Conservation (phyloP, 2,113 vertebrate genomes). For the Dissostichus mawsoni region DNA sequence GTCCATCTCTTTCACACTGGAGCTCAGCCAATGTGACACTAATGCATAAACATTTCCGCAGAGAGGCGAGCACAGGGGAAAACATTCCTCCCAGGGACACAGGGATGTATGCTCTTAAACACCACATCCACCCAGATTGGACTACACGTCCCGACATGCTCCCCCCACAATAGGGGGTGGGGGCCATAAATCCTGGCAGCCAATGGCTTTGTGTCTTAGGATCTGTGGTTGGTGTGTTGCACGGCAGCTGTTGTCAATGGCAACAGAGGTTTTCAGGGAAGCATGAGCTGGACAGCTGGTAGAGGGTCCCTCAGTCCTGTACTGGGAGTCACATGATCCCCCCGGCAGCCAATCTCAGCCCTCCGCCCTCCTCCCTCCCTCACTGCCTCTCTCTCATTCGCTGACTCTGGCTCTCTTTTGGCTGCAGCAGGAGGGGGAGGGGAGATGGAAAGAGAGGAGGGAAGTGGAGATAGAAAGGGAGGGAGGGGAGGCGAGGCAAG, state of each 20-base stretch:
- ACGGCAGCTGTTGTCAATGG: slow-evolving; percentile 81
- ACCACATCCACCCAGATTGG: slow-evolving; percentile 19
- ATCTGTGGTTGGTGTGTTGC: slow-evolving; percentile 65
- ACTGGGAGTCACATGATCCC: slow-evolving; percentile 65
- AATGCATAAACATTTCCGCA: slow-evolving; percentile 24
- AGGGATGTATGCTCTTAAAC: slow-evolving; percentile 34
- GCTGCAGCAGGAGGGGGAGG: slow-evolving; percentile 72
- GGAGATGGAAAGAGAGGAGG: slow-evolving; percentile 66
- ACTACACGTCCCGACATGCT: slow-evolving; percentile 81
- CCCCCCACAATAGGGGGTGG: slow-evolving; percentile 47
- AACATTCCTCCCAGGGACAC: slow-evolving; percentile 42
- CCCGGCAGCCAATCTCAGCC: slow-evolving; percentile 55
- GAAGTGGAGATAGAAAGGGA: slow-evolving; percentile 46
- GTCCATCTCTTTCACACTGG: not conserved
- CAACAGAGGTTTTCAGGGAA: slow-evolving; percentile 82
- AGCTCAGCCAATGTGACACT: not conserved
- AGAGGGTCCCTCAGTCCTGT: slow-evolving; percentile 63
- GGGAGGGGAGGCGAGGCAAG: slow-evolving; percentile 54
- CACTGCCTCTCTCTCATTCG: slow-evolving; percentile 52
- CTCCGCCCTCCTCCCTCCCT: slow-evolving; percentile 45
- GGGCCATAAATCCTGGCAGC: slow-evolving; percentile 59
- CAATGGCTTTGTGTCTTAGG: slow-evolving; percentile 68
- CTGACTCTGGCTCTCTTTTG: slow-evolving; percentile 21
- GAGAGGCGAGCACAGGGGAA: not conserved
- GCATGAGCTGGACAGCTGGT: slow-evolving; percentile 83